A percentile compares a stretch with the other conserved stretches of the same genome.
Conservation (phyloP, 1,140 invertebrate species). For the Drosophila lacertosa region DNA sequence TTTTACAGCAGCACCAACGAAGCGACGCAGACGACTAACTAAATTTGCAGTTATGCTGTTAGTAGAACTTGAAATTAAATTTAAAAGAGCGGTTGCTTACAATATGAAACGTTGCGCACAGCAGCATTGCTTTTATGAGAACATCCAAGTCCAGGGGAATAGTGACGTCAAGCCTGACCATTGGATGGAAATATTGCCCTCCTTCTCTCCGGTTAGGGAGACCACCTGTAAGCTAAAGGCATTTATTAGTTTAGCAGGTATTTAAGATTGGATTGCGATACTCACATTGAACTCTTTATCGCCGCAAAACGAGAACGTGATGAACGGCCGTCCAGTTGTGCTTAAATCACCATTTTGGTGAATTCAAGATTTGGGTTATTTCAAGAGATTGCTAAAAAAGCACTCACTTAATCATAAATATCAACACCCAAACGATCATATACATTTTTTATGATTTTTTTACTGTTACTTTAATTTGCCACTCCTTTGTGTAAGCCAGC, state of each 20-base stretch:
- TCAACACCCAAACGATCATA: too few species aligned
- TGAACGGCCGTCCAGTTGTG: too few species aligned
- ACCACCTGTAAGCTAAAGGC: constrained; percentile 84
- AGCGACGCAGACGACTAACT: constrained; percentile 46
- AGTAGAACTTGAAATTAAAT: not conserved
- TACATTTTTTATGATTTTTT: too few species aligned
- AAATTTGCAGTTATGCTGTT: constrained; percentile 13
- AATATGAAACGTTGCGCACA: constrained; percentile 90
- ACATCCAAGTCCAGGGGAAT: constrained; percentile 93
- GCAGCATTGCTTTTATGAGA: constrained; percentile 91
- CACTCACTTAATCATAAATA: too few species aligned
- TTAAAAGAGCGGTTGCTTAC: constrained; percentile 85
- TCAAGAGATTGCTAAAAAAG: constrained; percentile 45
- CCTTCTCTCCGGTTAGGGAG: constrained; percentile 87
- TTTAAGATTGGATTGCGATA: not conserved
- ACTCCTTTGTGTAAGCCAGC: too few species aligned
- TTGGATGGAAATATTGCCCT: constrained; percentile 91
- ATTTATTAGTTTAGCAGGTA: not conserved
- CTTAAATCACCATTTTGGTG: constrained; percentile 1
- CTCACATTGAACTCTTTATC: constrained; percentile 89
- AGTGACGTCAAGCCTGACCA: constrained; percentile 90
- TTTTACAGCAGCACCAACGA: constrained; percentile 52
- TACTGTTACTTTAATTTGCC: too few species aligned
- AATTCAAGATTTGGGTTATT: constrained; percentile 20
- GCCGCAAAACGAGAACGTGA: constrained; percentile 91